Evolutionary conservation across 92 coral and sea anemone species (phyloP).

Genomic region (Nematostella vectensis): DNA sequence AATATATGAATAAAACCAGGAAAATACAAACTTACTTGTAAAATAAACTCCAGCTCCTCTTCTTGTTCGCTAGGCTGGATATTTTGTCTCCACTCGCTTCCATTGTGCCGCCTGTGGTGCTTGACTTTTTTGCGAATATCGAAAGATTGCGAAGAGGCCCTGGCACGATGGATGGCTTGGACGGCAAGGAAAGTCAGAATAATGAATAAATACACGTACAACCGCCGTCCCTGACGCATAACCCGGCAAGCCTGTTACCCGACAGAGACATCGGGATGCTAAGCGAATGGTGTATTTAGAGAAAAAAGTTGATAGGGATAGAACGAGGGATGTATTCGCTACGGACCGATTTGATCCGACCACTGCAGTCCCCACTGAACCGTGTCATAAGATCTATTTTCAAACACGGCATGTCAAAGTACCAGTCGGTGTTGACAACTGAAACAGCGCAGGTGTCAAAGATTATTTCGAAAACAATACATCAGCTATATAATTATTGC

Average conservation of each 20-base stretch:
- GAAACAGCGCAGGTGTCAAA: background rate
- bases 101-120: slow-evolving; percentile 50
- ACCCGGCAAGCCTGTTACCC: slow-evolving; percentile 26
- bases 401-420: slow-evolving; percentile 20
- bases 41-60: slow-evolving; percentile 75
- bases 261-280: slow-evolving; percentile 46
- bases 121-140: slow-evolving; percentile 66
- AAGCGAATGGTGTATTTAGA: too few species aligned
- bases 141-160: slow-evolving; percentile 45
- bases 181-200: slow-evolving; percentile 3
- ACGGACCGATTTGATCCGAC: too few species aligned
- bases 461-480: too few species aligned
- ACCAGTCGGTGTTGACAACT: slow-evolving; percentile 58
- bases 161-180: slow-evolving; percentile 8
- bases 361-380: too few species aligned
- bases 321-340: too few species aligned
- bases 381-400: slow-evolving; percentile 12
- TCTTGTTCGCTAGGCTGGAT: slow-evolving; percentile 18
- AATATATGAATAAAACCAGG: too few species aligned
- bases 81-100: slow-evolving; percentile 10
- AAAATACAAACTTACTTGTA: slow-evolving; percentile 59
- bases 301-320: too few species aligned
- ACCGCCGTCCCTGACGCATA: slow-evolving; percentile 62
- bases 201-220: slow-evolving; percentile 20
- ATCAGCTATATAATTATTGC: too few species aligned